Base-by-base conservation (phyloP, 2,888 invertebrate species). In the Acanthoscelides obtectus region DNA sequence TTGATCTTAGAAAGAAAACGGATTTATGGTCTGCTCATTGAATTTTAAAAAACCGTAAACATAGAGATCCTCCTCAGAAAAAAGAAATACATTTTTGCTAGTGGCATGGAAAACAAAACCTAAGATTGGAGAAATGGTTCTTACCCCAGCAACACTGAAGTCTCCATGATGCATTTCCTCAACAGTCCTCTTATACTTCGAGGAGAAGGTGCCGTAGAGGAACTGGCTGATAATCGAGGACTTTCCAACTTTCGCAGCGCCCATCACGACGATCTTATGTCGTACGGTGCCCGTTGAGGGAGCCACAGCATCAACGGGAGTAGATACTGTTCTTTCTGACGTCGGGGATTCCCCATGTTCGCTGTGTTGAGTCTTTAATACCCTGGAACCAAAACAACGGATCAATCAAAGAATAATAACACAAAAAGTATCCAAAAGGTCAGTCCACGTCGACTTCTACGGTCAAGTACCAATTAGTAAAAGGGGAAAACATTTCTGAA, bases 91-190 rank as follows among this genome's bases (percentile, higher is more conserved):
- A n/a, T n/a, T n/a, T n/a, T n/a, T n/a, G n/a, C n/a, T n/a, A n/a
- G n/a, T n/a, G n/a, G n/a, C n/a, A n/a, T n/a, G n/a, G n/a, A n/a
- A n/a, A n/a, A n/a, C n/a, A n/a, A n/a, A n/a, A n/a, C n/a, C n/a
- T n/a, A n/a, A n/a, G n/a, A n/a, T n/a, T n/a, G n/a, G n/a, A n/a
- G n/a, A n/a, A n/a, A n/a, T n/a, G n/a, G n/a, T n/a, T n/a, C n/a
- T 78, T 72, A 80, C 81, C 66, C 93, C 94, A 68, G 86, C 87
- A 22, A 96, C 93, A 80, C 94, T 93, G 86, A 96, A 98, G 83
- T 97, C 96, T 0, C 95, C 93, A 79, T 95, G 95, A 84, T 97
- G 97, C 91, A 98, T 94, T 86, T 98, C 98, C 84, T 99, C 98
- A 67, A 98, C 93, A 19, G 98, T 99, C 75, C 96, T 90, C 84